phyloP scores from a whole-genome alignment of 2,113 vertebrate species.

The Picathartes gymnocephalus region DNA sequence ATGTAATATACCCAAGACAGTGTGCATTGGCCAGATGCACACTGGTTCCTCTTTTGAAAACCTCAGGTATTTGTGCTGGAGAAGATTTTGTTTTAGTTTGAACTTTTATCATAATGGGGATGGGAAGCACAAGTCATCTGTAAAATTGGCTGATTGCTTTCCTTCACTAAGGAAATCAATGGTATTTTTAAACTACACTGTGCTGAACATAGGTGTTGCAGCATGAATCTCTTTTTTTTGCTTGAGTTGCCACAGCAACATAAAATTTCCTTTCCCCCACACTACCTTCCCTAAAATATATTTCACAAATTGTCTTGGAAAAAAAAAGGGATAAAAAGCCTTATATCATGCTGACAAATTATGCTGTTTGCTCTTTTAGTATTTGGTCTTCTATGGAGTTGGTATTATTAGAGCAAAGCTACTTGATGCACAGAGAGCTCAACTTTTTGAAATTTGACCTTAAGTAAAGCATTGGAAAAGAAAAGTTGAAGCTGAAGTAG shows the following conservation, averaged over 20 bases:
- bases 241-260: conserved; percentile 68
- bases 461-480: not conserved
- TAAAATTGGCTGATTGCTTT: conserved; percentile 28
- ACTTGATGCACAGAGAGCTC: not conserved
- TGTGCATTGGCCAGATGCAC: not conserved
- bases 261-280: conserved; percentile 35
- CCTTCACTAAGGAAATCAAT: not conserved
- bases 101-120: not conserved
- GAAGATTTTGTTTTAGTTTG: conserved; percentile 26
- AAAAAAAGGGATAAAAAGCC: not conserved
- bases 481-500: not conserved
- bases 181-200: conserved; percentile 54
- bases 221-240: not conserved
- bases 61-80: not conserved
- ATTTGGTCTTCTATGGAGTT: conserved; percentile 17
- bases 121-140: not conserved
- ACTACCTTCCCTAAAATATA: conserved; percentile 48
- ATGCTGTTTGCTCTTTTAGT: not conserved
- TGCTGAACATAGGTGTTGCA: conserved; percentile 10
- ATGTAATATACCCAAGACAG: not conserved
- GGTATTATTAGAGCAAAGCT: not conserved
- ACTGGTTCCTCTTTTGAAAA: not conserved
- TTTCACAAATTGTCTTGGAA: not conserved
- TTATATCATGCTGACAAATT: conserved; percentile 3
- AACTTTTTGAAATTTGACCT: conserved; percentile 8